Percentiles rank a stretch among this genome's conserved stretches.
Conservation (phyloP, 2,113 vertebrate species). For the Isurus oxyrinchus region DNA sequence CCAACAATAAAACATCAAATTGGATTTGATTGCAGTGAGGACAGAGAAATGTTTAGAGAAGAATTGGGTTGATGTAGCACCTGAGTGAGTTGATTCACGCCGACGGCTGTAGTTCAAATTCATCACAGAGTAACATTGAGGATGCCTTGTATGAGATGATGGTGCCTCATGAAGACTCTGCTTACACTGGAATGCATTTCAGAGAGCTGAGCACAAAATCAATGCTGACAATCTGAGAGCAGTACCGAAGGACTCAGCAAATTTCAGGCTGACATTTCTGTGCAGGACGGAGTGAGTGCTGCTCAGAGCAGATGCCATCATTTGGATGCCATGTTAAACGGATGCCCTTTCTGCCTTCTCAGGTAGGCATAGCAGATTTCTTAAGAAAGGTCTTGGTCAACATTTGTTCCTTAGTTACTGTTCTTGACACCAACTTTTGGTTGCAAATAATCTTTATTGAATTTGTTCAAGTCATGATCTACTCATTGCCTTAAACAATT, state of each 20-base stretch:
- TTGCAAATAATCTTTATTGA: background rate
- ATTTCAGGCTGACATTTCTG: background rate
- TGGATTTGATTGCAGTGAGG: background rate
- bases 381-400: background rate
- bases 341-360: background rate
- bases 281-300: background rate
- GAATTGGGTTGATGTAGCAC: background rate
- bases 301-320: background rate
- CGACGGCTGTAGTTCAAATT: background rate
- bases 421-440: background rate
- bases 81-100: background rate
- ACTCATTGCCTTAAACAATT: background rate
- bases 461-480: no score
- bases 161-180: background rate
- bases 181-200: background rate
- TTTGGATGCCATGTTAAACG: background rate
- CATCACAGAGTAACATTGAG: background rate
- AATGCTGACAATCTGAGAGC: background rate
- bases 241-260: background rate
- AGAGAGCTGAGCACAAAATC: background rate
- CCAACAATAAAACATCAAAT: background rate
- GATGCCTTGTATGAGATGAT: background rate
- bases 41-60: background rate
- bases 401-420: background rate
- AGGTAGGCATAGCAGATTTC: background rate